Conservation (phyloP, 2,113 vertebrate species). For the Cephalopholis sonnerati region DNA sequence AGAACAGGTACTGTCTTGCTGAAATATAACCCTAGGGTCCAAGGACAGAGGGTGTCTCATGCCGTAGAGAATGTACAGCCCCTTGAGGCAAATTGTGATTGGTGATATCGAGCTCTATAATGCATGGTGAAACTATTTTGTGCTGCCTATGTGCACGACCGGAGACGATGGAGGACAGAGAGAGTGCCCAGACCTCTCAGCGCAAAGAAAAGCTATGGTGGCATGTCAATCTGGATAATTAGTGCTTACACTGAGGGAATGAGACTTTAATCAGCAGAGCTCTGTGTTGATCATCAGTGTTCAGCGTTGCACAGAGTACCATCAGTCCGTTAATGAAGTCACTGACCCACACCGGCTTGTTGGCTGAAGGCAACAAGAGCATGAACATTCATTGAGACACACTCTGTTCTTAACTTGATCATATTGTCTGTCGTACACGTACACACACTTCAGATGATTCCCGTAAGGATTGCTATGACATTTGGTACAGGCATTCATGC, state of each 20-base stretch:
- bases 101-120: too few species aligned
- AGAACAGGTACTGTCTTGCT: background rate
- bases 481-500: background rate
- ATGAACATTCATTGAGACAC: background rate
- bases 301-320: constrained; percentile 54
- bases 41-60: too few species aligned
- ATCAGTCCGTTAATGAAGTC: constrained; percentile 72
- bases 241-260: constrained; percentile 68
- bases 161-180: constrained; percentile 35
- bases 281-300: constrained; percentile 69
- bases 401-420: background rate
- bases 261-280: constrained; percentile 74
- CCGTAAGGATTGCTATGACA: background rate
- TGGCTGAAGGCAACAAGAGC: constrained; percentile 36
- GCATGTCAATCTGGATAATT: constrained; percentile 72
- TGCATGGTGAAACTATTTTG: constrained; percentile 23
- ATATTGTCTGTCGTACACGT: background rate
- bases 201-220: constrained; percentile 32
- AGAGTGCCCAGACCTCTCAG: constrained; percentile 29
- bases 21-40: constrained; percentile 1
- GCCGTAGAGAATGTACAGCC: too few species aligned
- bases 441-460: background rate
- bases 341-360: constrained; percentile 53
- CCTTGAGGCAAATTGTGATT: too few species aligned
- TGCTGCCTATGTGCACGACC: constrained; percentile 17